Conservation (phyloP, 2,113 vertebrate genomes). For the Gobio gobio region DNA sequence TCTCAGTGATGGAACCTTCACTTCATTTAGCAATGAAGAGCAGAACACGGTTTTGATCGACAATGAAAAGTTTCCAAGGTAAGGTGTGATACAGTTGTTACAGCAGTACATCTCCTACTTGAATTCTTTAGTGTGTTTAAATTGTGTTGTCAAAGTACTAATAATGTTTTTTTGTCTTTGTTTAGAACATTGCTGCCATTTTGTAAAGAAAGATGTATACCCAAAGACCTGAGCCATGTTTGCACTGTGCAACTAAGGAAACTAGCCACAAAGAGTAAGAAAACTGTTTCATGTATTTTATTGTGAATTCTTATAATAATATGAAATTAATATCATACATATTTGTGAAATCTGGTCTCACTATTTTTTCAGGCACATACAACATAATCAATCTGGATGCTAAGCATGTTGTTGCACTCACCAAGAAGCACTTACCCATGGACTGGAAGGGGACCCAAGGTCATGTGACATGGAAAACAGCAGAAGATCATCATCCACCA, state of each 20-base stretch:
- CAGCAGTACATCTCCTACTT: no score
- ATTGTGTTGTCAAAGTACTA: background rate
- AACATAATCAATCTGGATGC: constrained; percentile 71
- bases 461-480: constrained; percentile 72
- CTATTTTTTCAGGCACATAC: constrained; percentile 71
- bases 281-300: background rate
- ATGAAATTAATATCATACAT: background rate
- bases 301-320: background rate
- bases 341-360: background rate
- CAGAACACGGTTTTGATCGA: constrained; percentile 76
- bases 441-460: constrained; percentile 68
- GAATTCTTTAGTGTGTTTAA: background rate
- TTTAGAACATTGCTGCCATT: constrained; percentile 79
- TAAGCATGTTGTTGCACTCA: constrained; percentile 60
- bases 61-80: constrained; percentile 78
- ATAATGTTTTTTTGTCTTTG: constrained; percentile 40
- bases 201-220: constrained; percentile 75
- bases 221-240: constrained; percentile 66
- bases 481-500: constrained; percentile 71
- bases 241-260: constrained; percentile 69
- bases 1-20: constrained; percentile 75
- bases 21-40: constrained; percentile 64
- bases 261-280: constrained; percentile 72
- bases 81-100: constrained; percentile 27
- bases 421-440: constrained; percentile 72